Base-by-base conservation (phyloP, 2,888 invertebrate genomes). In the Caenorhabditis sp. region DNA sequence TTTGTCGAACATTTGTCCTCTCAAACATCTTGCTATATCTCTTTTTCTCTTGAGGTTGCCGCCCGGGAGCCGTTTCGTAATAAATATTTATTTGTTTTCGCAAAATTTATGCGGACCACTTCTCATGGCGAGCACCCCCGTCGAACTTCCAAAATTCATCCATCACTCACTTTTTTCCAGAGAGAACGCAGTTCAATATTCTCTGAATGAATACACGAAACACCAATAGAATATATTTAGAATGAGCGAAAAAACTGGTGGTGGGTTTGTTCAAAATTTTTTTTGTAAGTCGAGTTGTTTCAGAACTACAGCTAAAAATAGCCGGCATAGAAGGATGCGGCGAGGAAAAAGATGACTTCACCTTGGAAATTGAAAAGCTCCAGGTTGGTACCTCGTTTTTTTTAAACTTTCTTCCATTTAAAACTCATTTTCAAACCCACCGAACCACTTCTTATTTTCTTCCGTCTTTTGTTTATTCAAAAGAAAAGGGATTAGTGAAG, bases 311-410 rank as follows among this genome's bases (percentile, higher is more conserved):
- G 7, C 64, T 81, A 41, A 63, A 69, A 69, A 81, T 81, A 12
- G 70, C 31, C 24, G 8, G 14, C 24, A 14, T 22, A 12, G 64
- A 80, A 44, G 63, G 19, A 31, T 51, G n/a, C 16, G 58, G n/a
- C 22, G 82, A 74, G 14, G 82, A 79, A 31, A 82, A 82, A 22
- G 82, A 82, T 74, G 82, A 82, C 24, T 82, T 82, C 44, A 72
- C 72, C 5, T 38, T 79, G 54, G 82, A 82, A 63, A 82, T 82
- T 49, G 82, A 82, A 19, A 82, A 82, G 51, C 73, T 82, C 22
- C 82, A 82, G 82, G 82, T 82, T 66, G 24, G 51, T 81, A 58
- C 22, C n/a, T 72, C 47, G 16, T 26, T 44, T 63, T 24, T 24
- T 63, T 63, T 47, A n/a, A 5, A 4, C 16, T 26, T 12, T 14